These are phyloP conservation scores for Motacilla alba DNA, from an alignment of 2,113 vertebrate species.

Conservation along the genomic window DNA sequence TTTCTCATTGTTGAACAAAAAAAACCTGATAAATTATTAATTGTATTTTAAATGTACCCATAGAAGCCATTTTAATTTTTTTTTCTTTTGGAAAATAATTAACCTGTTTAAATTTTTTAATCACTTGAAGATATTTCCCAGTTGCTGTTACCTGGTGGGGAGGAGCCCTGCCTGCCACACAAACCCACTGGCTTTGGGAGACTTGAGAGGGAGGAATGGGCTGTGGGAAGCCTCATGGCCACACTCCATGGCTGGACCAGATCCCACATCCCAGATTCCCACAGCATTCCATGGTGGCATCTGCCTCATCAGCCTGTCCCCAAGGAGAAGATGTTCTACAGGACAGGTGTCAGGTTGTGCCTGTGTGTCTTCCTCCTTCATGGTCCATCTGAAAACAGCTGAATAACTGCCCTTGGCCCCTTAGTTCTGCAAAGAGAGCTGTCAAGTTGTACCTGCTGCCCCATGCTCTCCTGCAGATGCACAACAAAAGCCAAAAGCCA, in stretches of 20 bases:
- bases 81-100: constrained; percentile 64
- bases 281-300: not conserved
- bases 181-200: not conserved
- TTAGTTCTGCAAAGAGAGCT: not conserved
- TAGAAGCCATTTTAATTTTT: constrained; percentile 57
- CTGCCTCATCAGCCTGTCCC: not conserved
- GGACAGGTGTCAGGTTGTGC: not conserved
- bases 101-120: constrained; percentile 61
- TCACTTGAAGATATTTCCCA: constrained; percentile 4
- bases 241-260: not conserved
- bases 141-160: not conserved
- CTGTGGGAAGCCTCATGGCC: not conserved
- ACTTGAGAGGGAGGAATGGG: not conserved
- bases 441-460: not conserved
- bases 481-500: rapidly evolving
- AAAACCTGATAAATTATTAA: constrained; percentile 67
- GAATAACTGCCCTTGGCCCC: not conserved
- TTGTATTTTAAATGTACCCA: constrained; percentile 61
- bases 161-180: not conserved
- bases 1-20: constrained; percentile 58
- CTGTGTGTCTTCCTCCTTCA: not conserved
- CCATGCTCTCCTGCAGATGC: not conserved
- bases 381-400: not conserved
- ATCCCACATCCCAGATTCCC: not conserved
- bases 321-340: not conserved